These are phyloP conservation scores for Crotophaga sulcirostris DNA, from an alignment of 2,113 vertebrate species.

Conservation along the genomic window DNA sequence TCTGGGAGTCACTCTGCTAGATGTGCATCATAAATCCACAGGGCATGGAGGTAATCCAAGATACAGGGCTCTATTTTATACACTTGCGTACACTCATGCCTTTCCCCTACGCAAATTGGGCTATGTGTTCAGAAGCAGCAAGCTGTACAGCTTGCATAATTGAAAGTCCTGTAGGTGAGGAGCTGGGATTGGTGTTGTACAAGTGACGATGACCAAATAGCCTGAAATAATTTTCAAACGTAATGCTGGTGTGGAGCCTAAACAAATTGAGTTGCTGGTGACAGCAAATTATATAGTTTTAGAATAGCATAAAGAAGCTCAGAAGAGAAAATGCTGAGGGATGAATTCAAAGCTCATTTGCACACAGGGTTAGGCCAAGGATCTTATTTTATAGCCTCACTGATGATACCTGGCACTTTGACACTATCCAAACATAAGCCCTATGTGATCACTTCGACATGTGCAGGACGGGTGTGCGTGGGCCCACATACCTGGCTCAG, in stretches of 20 bases:
- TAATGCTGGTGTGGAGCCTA: neutral
- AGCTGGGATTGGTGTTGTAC: neutral
- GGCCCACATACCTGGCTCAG: neutral
- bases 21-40: neutral
- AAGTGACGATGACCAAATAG: neutral
- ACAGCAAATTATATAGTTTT: constrained; percentile 8
- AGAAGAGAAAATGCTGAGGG: neutral
- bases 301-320: neutral
- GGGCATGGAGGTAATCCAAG: neutral
- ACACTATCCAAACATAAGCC: neutral
- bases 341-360: neutral
- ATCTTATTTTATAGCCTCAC: neutral
- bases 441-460: neutral
- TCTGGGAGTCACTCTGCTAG: neutral
- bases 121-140: neutral
- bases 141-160: neutral
- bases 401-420: neutral
- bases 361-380: neutral
- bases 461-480: neutral
- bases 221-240: neutral
- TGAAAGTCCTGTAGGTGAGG: neutral
- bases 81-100: neutral
- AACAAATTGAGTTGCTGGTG: neutral
- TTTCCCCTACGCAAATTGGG: neutral
- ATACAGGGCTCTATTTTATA: neutral